These are phyloP conservation scores for Arctocebus calabarensis DNA, from an alignment of 2,797 vertebrate species.

Conservation along the genomic window DNA sequence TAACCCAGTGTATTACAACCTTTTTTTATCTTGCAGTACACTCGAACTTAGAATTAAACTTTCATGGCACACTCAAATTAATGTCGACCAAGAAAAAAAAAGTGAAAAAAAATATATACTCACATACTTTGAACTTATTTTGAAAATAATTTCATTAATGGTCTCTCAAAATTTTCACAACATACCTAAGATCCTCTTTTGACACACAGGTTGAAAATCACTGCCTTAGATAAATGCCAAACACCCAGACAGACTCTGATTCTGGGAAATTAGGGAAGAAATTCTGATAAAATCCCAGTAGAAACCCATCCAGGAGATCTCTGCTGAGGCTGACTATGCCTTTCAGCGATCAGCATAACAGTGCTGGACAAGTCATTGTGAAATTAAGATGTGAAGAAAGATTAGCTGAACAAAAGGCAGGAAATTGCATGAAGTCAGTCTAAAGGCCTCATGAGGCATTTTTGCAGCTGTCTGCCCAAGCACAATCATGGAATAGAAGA, in stretches of 20 bases:
- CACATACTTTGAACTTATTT: too few species aligned
- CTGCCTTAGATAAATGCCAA: too few species aligned
- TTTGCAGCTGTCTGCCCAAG: constrained; percentile 53
- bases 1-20: too few species aligned
- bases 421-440: constrained; percentile 63
- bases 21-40: too few species aligned
- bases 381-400: constrained; percentile 69
- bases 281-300: not conserved
- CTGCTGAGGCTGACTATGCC: constrained; percentile 21
- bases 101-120: too few species aligned
- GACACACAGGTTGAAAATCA: too few species aligned
- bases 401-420: constrained; percentile 70
- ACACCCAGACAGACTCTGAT: not conserved
- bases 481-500: not conserved
- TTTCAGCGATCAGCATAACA: constrained; percentile 32
- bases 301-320: not conserved
- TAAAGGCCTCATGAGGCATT: not conserved
- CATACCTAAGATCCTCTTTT: too few species aligned
- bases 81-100: too few species aligned
- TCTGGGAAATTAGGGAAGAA: not conserved
- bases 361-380: constrained; percentile 59
- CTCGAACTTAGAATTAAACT: too few species aligned
- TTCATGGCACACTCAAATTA: too few species aligned
- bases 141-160: too few species aligned
- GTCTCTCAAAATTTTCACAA: too few species aligned